A percentile compares a stretch with the other conserved stretches of the same genome.
Evolutionary conservation across 2,797 vertebrate genomes (phyloP).

Genomic region (Brachyalestes nurse): DNA sequence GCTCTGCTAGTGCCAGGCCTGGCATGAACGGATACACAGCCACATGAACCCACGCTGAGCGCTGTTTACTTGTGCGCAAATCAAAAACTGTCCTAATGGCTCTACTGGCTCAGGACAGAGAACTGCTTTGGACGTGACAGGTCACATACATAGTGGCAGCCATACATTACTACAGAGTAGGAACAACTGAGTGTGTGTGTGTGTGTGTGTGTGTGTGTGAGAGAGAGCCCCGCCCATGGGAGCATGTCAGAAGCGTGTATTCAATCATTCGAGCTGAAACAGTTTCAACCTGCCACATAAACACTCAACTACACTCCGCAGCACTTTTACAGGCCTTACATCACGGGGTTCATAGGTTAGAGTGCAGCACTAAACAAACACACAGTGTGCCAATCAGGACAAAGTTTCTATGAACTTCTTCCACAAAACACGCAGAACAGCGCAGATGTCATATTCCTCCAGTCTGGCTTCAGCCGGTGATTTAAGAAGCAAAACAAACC

Average conservation of each 20-base stretch:
- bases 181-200: neutral
- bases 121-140: neutral
- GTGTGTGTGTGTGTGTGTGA: neutral
- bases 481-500: slow-evolving; percentile 2
- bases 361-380: slow-evolving; percentile 36
- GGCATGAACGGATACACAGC: neutral
- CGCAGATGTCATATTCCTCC: neutral
- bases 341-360: slow-evolving; percentile 46
- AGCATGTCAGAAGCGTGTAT: neutral
- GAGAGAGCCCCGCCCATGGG: neutral
- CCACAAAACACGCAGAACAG: neutral
- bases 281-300: slow-evolving; percentile 14
- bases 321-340: slow-evolving; percentile 17
- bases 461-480: neutral
- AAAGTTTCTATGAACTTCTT: slow-evolving; percentile 27
- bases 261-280: neutral
- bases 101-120: neutral
- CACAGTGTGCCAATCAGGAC: slow-evolving; percentile 13
- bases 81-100: slow-evolving; percentile 10
- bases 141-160: neutral
- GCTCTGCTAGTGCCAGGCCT: slow-evolving; percentile 6
- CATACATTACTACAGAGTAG: neutral
- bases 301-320: neutral
- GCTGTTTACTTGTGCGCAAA: slow-evolving; percentile 11
- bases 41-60: slow-evolving; percentile 6